Percentiles rank a stretch among this genome's conserved stretches.
phyloP scores from a whole-genome alignment of 2,797 vertebrate genomes.

The Jordanella pulchra region DNA sequence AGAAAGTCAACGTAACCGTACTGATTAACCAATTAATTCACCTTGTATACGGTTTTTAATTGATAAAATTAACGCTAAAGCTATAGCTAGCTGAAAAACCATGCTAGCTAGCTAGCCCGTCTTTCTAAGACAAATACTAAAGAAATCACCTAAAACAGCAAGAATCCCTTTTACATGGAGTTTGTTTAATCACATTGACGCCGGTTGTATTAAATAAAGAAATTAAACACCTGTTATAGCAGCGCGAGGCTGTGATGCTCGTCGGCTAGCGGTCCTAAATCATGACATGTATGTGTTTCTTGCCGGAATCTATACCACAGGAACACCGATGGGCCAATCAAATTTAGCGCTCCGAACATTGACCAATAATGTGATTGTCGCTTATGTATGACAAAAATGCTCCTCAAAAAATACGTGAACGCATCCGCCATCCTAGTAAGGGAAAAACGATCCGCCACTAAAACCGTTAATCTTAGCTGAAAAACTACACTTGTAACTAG shows the following conservation, averaged over 20 bases:
- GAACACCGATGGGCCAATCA: constrained; percentile 54
- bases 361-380: constrained; percentile 29
- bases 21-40: accelerated
- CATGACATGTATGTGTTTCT: constrained; percentile 39
- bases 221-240: background rate
- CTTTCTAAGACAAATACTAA: background rate
- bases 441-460: background rate
- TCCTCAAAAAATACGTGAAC: background rate
- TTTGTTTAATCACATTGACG: accelerated
- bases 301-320: constrained; percentile 34
- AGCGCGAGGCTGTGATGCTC: background rate
- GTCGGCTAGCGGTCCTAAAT: background rate
- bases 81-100: background rate
- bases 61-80: background rate
- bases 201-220: background rate
- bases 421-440: background rate
- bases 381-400: background rate
- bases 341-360: accelerated
- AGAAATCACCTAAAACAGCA: constrained; percentile 24
- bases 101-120: constrained; percentile 16
- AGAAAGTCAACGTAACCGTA: background rate
- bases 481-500: background rate
- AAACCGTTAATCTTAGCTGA: background rate
- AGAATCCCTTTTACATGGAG: accelerated
- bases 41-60: accelerated